Base-by-base conservation (phyloP, 2,888 invertebrate genomes). In the Amphipyra tragopoginis region DNA sequence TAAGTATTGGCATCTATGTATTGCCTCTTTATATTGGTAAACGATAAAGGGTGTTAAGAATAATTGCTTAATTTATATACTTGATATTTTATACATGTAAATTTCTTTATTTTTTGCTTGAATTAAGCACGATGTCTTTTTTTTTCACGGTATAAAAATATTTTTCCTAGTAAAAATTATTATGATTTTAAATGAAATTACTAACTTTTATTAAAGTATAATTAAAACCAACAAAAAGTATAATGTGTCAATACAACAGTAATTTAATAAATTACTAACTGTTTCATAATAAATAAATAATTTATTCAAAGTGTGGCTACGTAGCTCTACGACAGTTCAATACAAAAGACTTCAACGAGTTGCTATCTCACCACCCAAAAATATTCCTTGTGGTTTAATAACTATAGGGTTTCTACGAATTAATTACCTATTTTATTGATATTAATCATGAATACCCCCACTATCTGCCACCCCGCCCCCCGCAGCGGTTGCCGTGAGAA, bases 301-400 rank as follows among this genome's bases (percentile, higher is more conserved):
- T 67, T 58, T 44, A 72, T 59, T 45, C 14, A 14, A 53, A 52
- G 33, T 42, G 33, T 39, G 38, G n/a, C 13, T 52, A 21, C 53
- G 59, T 56, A 65, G 44, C 61, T 42, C 52, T 59, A 40, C 48
- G 11, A 49, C 53, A 42, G 49, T 57, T 58, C 59, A 72, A 63
- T 90, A 90, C 84, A 91, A 93, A 93, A 93, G 93, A 93, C 87
- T 85, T 94, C 92, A 93, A 94, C 93, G 93, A 84, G 92, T 74
- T 80, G 49, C 58, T n/a, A 13, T 39, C 39, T 47, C 47, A 50
- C 9, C 38, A 43, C 55, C 70, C 21, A n/a, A 36, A 65, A 42
- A 39, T 13, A 42, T 11, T 66, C 42, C 45, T 47, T 3, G 1
- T 5, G 21, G 34, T 44, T 26, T 58, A 13, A 59, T 34, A 44